Percentiles rank a stretch among this genome's conserved stretches.
Conservation (phyloP, 2,888 invertebrate genomes). For the Bombylius major region DNA sequence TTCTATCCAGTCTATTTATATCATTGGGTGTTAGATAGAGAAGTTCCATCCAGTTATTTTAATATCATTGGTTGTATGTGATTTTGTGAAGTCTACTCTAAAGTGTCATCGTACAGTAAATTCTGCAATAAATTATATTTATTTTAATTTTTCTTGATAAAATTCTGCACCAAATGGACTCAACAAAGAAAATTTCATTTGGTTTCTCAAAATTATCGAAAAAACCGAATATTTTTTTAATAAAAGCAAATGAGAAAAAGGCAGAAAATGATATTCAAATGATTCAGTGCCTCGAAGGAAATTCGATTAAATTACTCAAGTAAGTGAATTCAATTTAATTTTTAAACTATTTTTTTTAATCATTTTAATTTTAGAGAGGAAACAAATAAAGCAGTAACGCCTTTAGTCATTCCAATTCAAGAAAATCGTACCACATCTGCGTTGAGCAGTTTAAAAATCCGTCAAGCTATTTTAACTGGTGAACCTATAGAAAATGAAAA, state of each 20-base stretch:
- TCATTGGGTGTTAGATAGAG: no score
- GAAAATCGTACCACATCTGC: constrained; percentile 40
- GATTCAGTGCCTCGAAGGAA: constrained; percentile 65
- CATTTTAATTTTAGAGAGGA: constrained; percentile 37
- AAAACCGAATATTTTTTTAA: constrained; percentile 37
- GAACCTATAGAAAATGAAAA: constrained; percentile 25
- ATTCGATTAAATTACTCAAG: constrained; percentile 63
- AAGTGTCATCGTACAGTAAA: no score
- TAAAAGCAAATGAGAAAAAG: constrained; percentile 22
- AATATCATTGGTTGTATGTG: no score
- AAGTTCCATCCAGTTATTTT: no score
- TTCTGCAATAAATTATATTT: no score
- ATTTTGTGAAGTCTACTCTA: no score
- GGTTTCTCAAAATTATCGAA: constrained; percentile 59
- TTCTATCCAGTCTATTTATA: no score
- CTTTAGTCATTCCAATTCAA: constrained; percentile 54
- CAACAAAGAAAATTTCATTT: constrained; percentile 62
- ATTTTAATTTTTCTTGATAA: neutral
- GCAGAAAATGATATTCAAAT: constrained; percentile 47
- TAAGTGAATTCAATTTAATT: constrained; percentile 35
- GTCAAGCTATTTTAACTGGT: constrained; percentile 28
- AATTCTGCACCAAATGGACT: constrained; percentile 38
- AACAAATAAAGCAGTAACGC: constrained; percentile 26
- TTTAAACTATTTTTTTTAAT: constrained; percentile 6
- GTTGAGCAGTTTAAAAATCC: constrained; percentile 32